Base-by-base conservation (phyloP, 1,140 invertebrate genomes). In the Homarus americanus region DNA sequence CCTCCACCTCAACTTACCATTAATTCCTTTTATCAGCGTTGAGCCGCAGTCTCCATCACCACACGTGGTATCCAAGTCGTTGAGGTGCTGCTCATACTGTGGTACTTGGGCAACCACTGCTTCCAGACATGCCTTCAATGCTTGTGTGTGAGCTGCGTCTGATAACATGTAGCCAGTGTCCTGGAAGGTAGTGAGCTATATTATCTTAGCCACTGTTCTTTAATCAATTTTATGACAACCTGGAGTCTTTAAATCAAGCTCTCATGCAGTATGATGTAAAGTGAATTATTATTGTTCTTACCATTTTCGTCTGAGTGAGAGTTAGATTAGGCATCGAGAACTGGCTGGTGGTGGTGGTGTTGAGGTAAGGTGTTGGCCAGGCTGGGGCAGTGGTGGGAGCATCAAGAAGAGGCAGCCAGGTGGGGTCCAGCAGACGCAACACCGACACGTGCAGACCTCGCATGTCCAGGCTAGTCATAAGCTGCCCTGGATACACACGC, bases 11-110 rank as follows among this genome's bases (percentile, higher is more conserved):
- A 95, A 93, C 95, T 96, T 92, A 94, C 94, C 95, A 93, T 95
- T 94, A 15, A 96, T 96, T 72, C 97, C 96, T 82, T 95, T 94
- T 75, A 95, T 95, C 20, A 97, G 94, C 0, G 97, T 98, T 0
- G 95, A 95, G 4, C 97, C 97, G 94, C 97, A 97, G 93, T 98
- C 97, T 0, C 97, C 97, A 93, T 98, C 97, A 1, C 97, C 97
- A 93, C 96, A 96, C 7, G 96, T 96, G 0, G 95, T 95, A 93
- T 98, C 97, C 24, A 98, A 93, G 38, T 94, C 93, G 94, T 98
- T 98, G 1, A 98, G 94, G 91, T 1, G 7, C 20, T 94, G 93
- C 93, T 97, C 96, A 53, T 95, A 94, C 32, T 94, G 93, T 28
- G 96, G 94, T 40, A 97, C 92, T 7, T 93, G 94, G 41, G 94